Base-by-base conservation (phyloP, 2,797 vertebrate species). In the Rhincodon typus region DNA sequence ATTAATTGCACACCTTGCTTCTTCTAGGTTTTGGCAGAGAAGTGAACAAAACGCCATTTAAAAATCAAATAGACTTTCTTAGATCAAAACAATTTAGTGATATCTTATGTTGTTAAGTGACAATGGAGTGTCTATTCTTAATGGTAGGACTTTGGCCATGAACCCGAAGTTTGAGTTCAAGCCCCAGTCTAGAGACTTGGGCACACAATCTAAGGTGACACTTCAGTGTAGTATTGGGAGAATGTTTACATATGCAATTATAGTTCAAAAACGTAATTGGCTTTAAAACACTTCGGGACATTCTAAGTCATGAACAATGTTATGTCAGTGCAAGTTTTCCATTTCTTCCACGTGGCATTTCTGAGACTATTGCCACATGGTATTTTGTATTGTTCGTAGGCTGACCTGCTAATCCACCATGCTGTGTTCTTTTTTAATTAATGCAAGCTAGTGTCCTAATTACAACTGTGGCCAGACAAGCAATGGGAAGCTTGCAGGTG, bases 1-100 rank as follows among this genome's bases (percentile, higher is more conserved):
- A 50, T 74, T 72, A 70, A 72, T 74, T 94, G 70, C 94, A 77
- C 94, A 69, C n/a, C 90, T 69, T 66, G 62, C 62, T 93, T 93
- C 25, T 67, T 93, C 34, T 23, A 69, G n/a, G 62, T 69, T 93
- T 93, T 38, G 69, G n/a, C 90, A 62, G 62, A 93, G 19, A n/a
- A 69, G 10, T 38, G 12, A 67, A 62, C n/a, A 74, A 77, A 77
- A 77, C 21, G 7, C 17, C 62, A 25, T 62, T 2, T 67, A 66
- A 93, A n/a, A 69, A 69, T 21, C n/a, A 93, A 93, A 69, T 69
- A 42, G 90, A 93, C 62, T 50, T 38, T 93, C 62, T 93, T 66
- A 13, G 62, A 42, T 69, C 62, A 42, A 30, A 67, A 19, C 66
- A 93, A 21, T 93, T 93, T 69, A 69, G 62, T 69, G 67, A 67